phyloP scores from a whole-genome alignment of 2,888 invertebrate species.

The Perizoma affinitatum region DNA sequence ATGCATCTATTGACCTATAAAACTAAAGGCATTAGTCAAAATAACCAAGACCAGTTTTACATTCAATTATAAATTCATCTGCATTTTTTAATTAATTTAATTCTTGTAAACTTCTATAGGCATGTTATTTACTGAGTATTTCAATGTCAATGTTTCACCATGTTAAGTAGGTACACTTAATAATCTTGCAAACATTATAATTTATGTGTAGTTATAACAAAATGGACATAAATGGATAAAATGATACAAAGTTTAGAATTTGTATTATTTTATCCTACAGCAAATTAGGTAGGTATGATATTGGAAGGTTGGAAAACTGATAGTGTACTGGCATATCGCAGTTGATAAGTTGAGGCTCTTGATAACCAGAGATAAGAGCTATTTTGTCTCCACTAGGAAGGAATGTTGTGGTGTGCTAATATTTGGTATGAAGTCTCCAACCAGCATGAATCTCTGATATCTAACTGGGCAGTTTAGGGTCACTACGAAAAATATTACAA shows the following conservation, averaged over 20 bases:
- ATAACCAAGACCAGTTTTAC: conserved; percentile 5
- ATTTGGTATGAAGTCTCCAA: neutral
- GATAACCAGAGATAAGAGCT: conserved; percentile 59
- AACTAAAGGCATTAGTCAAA: conserved; percentile 9
- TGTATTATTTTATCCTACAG: conserved; percentile 13
- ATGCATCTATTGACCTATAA: too few relatives aligned
- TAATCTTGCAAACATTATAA: conserved; percentile 33
- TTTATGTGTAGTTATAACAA: conserved; percentile 28
- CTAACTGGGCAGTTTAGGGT: too few relatives aligned
- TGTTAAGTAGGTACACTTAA: conserved; percentile 9
- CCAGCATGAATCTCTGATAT: too few relatives aligned
- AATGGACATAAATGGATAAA: conserved; percentile 39
- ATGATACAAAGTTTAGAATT: conserved; percentile 26
- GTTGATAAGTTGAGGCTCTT: conserved; percentile 35
- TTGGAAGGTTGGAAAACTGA: conserved; percentile 19
- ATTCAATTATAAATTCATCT: conserved; percentile 12
- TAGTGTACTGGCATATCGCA: conserved; percentile 48
- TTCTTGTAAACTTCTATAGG: conserved; percentile 13
- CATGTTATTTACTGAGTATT: conserved; percentile 18
- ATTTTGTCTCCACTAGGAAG: conserved; percentile 35
- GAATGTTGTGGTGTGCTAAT: conserved; percentile 11
- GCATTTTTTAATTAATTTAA: conserved; percentile 12
- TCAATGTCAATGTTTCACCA: conserved; percentile 19
- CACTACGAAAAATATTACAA: too few relatives aligned
- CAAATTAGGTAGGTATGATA: conserved; percentile 17